phyloP scores from a whole-genome alignment of 2,113 vertebrate genomes.

The Coregonus clupeaformis region DNA sequence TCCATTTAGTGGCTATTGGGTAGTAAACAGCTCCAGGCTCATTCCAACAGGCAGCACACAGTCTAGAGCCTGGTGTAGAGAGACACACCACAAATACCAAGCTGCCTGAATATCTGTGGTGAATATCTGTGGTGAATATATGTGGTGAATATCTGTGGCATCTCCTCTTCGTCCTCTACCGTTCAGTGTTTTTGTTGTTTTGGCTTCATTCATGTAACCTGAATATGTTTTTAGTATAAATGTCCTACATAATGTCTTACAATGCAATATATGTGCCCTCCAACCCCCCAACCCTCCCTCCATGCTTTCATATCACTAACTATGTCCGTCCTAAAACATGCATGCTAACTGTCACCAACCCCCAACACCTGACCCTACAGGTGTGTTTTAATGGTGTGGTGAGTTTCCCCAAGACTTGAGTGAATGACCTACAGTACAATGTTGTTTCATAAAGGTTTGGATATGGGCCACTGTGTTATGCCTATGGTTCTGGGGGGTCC shows the following conservation, averaged over 20 bases:
- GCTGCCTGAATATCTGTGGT: no score
- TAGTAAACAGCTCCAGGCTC: background rate
- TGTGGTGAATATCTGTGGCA: no score
- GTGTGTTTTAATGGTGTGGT: background rate
- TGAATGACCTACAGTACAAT: no score
- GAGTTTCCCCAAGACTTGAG: no score
- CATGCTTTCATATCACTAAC: slow-evolving; percentile 64
- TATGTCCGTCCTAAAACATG: slow-evolving; percentile 37
- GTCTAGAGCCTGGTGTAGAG: background rate
- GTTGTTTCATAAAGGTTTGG: no score
- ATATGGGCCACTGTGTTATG: no score
- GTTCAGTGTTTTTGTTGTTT: background rate
- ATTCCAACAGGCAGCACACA: background rate
- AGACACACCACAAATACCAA: no score
- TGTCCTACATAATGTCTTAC: slow-evolving; percentile 7
- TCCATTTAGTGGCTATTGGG: slow-evolving; percentile 12
- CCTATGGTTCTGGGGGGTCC: no score
- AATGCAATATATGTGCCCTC: slow-evolving; percentile 12
- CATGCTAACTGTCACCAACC: background rate
- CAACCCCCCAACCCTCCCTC: slow-evolving; percentile 16
- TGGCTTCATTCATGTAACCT: background rate
- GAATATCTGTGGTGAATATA: no score
- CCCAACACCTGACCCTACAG: background rate
- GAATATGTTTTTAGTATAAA: background rate
- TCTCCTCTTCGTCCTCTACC: no score